Evolutionary conservation across 2,797 vertebrate species (phyloP).

Genomic region (Rhinogobio ventralis): DNA sequence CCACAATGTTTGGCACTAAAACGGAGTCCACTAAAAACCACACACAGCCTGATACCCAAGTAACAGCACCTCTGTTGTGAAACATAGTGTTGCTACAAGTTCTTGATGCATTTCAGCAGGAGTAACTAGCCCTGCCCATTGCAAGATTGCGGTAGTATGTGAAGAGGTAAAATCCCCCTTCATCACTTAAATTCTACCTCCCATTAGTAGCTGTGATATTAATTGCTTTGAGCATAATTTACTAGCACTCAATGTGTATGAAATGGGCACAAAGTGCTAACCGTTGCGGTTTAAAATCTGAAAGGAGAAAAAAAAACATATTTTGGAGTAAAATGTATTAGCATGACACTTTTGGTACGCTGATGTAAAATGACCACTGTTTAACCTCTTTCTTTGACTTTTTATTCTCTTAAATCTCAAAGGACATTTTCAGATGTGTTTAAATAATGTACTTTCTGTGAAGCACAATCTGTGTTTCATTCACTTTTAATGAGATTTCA

Average conservation of each 20-base stretch:
- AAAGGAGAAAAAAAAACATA: no score
- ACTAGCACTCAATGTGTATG: neutral
- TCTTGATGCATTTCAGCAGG: constrained; percentile 5
- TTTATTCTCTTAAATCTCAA: constrained; percentile 48
- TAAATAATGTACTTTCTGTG: constrained; percentile 76
- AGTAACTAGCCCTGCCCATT: neutral
- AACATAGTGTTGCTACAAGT: neutral
- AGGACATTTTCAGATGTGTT: constrained; percentile 63
- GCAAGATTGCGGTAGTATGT: neutral
- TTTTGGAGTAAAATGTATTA: neutral
- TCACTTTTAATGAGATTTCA: constrained; percentile 77
- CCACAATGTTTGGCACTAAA: neutral
- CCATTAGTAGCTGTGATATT: neutral
- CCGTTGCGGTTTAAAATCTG: neutral
- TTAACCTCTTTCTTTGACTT: constrained; percentile 40
- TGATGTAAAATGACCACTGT: neutral
- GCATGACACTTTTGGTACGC: no score
- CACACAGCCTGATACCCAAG: neutral
- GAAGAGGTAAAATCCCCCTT: neutral
- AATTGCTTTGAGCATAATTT: neutral
- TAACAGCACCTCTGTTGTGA: neutral
- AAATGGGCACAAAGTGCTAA: neutral
- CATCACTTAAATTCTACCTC: neutral
- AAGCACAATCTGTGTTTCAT: constrained; percentile 70
- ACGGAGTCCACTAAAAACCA: neutral